Conservation (phyloP, 1,140 invertebrate species). For the Temnothorax nylanderi region DNA sequence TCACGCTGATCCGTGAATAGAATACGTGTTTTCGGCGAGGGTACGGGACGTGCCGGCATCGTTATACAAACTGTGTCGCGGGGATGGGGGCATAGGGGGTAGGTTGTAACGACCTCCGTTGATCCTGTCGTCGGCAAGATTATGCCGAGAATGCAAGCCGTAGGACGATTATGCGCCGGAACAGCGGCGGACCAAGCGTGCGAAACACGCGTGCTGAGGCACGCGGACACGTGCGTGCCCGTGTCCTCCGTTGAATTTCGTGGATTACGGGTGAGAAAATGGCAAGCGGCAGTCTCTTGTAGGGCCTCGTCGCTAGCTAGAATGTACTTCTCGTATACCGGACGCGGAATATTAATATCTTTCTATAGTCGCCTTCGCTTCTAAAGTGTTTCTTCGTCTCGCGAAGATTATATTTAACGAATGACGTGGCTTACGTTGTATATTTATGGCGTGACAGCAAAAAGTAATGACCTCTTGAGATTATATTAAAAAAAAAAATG, state of each 20-base stretch:
- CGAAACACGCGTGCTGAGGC: constrained; percentile 48
- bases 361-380: constrained; percentile 13
- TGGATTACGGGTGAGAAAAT: constrained; percentile 70
- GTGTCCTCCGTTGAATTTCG: constrained; percentile 55
- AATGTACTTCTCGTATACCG: constrained; percentile 73
- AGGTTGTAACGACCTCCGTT: constrained; percentile 24
- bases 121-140: constrained; percentile 60
- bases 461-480: not conserved
- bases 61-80: constrained; percentile 31
- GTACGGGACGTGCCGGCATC: not conserved
- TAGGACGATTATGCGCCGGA: constrained; percentile 66
- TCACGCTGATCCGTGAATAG: constrained; percentile 39
- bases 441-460: not conserved
- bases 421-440: not conserved
- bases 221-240: constrained; percentile 16
- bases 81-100: not conserved
- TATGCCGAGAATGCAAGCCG: constrained; percentile 70
- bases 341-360: constrained; percentile 78
- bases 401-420: not conserved
- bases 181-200: constrained; percentile 28
- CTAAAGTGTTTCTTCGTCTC: not conserved
- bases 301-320: constrained; percentile 70
- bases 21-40: constrained; percentile 58
- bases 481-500: not conserved
- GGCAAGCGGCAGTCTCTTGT: constrained; percentile 72